Evolutionary conservation across 2,113 vertebrate species (phyloP).

Genomic region (Strigops habroptila): DNA sequence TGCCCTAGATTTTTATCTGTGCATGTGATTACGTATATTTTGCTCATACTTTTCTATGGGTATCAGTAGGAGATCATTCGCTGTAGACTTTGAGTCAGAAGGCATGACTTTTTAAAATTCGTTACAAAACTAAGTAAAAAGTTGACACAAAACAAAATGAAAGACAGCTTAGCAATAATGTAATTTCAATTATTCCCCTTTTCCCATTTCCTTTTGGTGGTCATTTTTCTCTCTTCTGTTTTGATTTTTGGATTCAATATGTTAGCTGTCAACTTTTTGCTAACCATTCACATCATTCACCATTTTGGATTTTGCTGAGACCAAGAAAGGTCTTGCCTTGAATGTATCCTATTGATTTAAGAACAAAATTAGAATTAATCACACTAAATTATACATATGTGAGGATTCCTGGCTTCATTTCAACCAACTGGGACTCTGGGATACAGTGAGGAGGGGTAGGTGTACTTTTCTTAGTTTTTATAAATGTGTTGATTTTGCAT

Average conservation of each 20-base stretch:
- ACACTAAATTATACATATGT: not conserved
- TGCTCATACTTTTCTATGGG: not conserved
- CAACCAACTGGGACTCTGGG: not conserved
- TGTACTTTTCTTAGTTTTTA: not conserved
- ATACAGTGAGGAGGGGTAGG: not conserved
- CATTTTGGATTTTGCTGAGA: not conserved
- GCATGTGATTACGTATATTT: not conserved
- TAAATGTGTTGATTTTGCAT: not conserved
- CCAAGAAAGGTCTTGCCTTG: not conserved
- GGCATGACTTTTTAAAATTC: not conserved
- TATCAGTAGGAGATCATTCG: not conserved
- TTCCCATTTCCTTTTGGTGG: not conserved
- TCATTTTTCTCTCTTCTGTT: not conserved
- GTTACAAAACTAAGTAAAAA: not conserved
- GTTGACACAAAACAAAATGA: not conserved
- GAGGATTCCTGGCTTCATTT: not conserved
- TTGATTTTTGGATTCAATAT: not conserved
- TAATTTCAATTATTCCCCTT: not conserved
- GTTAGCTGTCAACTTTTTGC: not conserved
- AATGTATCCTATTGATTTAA: not conserved
- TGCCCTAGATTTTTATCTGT: not conserved
- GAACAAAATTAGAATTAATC: not conserved
- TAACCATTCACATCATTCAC: not conserved
- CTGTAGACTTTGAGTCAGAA: not conserved
- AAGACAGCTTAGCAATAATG: not conserved